These are phyloP conservation scores for Amphipoea oculea DNA, from an alignment of 2,888 invertebrate species.

Conservation along the genomic window DNA sequence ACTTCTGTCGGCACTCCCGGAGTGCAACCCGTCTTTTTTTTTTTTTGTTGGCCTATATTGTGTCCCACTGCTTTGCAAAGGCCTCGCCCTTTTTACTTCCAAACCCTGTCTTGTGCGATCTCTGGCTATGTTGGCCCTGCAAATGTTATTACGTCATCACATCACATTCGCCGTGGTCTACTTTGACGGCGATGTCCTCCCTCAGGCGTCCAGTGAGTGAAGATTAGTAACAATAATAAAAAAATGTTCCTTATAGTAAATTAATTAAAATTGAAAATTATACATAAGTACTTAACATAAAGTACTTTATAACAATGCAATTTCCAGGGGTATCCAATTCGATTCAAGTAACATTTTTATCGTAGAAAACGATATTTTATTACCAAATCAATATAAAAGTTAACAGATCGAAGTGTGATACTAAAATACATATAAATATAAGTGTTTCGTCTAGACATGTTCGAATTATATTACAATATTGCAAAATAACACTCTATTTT, in stretches of 20 bases:
- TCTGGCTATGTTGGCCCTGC: background rate
- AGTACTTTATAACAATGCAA: background rate
- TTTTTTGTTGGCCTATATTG: background rate
- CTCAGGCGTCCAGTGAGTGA: background rate
- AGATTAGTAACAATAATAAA: background rate
- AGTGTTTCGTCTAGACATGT: conserved; percentile 54
- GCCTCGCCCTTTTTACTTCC: background rate
- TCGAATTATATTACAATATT: conserved; percentile 46
- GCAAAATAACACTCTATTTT: conserved; percentile 37
- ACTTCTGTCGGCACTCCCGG: no score
- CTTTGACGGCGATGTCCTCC: background rate
- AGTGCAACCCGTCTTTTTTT: no score
- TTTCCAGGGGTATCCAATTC: background rate
- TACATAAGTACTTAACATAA: background rate
- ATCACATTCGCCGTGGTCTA: background rate
- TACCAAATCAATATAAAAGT: conserved; percentile 32
- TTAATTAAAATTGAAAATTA: background rate
- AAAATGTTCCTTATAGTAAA: background rate
- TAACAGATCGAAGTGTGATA: conserved; percentile 42
- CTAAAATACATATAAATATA: conserved; percentile 55
- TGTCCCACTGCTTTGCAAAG: background rate
- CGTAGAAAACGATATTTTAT: conserved; percentile 20
- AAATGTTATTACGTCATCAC: background rate
- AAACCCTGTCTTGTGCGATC: background rate
- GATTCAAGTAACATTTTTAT: background rate